These are phyloP conservation scores for Toxostoma redivivum DNA, from an alignment of 2,113 vertebrate genomes.

Conservation along the genomic window DNA sequence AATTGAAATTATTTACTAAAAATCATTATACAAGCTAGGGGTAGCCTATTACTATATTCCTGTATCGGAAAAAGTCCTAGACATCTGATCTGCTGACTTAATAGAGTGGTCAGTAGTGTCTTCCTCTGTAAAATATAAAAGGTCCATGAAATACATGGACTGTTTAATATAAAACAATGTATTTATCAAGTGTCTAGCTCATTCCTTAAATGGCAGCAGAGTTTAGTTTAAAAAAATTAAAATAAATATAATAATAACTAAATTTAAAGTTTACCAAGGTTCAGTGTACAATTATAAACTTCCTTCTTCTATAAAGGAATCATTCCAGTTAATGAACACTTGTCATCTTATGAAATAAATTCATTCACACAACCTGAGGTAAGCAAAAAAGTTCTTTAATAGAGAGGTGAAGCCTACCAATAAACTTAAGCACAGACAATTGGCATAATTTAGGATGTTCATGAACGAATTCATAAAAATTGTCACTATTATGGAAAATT, in stretches of 20 bases:
- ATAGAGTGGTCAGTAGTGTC: not conserved
- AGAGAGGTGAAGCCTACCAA: not conserved
- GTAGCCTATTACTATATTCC: not conserved
- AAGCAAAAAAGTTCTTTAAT: not conserved
- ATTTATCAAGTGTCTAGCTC: not conserved
- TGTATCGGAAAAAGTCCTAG: not conserved
- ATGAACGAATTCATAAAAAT: not conserved
- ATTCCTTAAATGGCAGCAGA: not conserved
- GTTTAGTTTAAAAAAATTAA: not conserved
- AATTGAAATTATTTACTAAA: not conserved
- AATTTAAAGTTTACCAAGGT: not conserved
- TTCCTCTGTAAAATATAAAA: not conserved
- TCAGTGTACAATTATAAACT: not conserved
- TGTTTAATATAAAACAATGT: not conserved
- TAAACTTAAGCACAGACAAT: not conserved
- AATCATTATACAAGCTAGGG: not conserved
- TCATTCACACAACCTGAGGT: not conserved
- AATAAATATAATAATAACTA: not conserved
- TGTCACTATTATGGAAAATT: not conserved
- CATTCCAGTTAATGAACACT: not conserved
- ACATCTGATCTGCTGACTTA: not conserved
- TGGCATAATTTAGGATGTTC: not conserved
- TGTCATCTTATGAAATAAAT: not conserved
- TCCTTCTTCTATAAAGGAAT: not conserved
- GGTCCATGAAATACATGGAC: not conserved